Conservation (phyloP, 2,888 invertebrate species). For the Pseudanteris insignis region DNA sequence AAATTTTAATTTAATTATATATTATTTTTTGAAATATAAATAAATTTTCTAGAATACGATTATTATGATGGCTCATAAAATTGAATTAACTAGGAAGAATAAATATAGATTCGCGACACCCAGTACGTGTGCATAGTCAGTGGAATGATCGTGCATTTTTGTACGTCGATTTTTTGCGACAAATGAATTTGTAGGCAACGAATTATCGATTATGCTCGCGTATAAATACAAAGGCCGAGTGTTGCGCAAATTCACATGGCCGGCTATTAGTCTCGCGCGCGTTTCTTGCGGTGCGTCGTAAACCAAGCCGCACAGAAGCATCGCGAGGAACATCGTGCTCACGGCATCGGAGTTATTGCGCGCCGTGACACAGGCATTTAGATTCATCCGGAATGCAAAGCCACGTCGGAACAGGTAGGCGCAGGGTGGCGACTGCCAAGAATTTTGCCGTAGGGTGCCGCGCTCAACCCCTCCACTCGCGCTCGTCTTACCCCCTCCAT, state of each 20-base stretch:
- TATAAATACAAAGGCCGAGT: conserved; percentile 30
- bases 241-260: conserved; percentile 33
- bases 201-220: conserved; percentile 33
- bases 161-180: conserved; percentile 2
- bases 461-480: conserved; percentile 16
- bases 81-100: too few relatives aligned
- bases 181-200: conserved; percentile 28
- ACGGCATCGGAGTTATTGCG: conserved; percentile 52
- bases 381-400: conserved; percentile 47
- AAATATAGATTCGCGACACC: too few relatives aligned
- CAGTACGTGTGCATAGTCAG: too few relatives aligned
- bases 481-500: conserved; percentile 28
- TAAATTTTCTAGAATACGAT: too few relatives aligned
- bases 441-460: conserved; percentile 48
- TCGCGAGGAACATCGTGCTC: conserved; percentile 48
- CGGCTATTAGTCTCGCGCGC: conserved; percentile 33
- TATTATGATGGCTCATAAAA: too few relatives aligned
- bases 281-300: conserved; percentile 35
- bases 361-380: conserved; percentile 56
- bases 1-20: too few relatives aligned
- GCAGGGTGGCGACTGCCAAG: conserved; percentile 48
- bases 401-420: conserved; percentile 32
- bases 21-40: too few relatives aligned
- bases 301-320: conserved; percentile 39
- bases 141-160: too few relatives aligned